Evolutionary conservation across 1,140 invertebrate genomes (phyloP), one percentile per base, ranked within the genome.

Genomic region (Acromyrmex heyeri): DNA sequence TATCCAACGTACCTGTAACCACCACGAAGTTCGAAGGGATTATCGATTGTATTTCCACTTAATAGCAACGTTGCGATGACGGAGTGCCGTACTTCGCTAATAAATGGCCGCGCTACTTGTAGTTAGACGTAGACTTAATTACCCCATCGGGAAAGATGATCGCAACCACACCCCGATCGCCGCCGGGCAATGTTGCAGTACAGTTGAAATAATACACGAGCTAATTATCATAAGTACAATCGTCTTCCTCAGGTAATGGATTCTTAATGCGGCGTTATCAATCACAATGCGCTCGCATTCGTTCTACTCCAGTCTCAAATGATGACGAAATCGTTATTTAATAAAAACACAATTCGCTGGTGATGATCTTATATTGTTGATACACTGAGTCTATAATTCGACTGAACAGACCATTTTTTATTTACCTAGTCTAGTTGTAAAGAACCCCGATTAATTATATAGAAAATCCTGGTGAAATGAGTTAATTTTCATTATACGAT

Each of bases 171-270:
- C 53, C 79, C 69, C 79, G 16, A 73, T 73, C 53, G 79, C 79
- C 27, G 14, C 18, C 10, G 53, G 69, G 79, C 27, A 65, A 38
- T 27, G 55, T 70, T 59, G 67, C 18, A n/a, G 7, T 27, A 21
- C 14, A 50, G 44, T 24, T 79, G 62, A 69, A 79, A 69, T 79
- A 67, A 79, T 55, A 61, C 53, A 34, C 34, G 24, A 38, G 69
- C 38, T 83, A 75, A 83, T 83, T 75, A 75, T 10, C 79, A 75
- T 83, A 75, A 75, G 38, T 61, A 83, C 79, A 75, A 83, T 82
- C 38, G 48, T 48, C 48, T 38, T 57, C 21, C 14, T 86, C 48
- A 24, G 55, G 12, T 81, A 61, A 61, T 61, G 12, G 44, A 5
- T 14, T 12, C 57, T 44, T 72, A 72, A 81, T 65, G 18, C 67